Percentiles rank a stretch among this genome's conserved stretches.
Conservation (phyloP, 2,797 vertebrate species). For the Australoheros facetus region DNA sequence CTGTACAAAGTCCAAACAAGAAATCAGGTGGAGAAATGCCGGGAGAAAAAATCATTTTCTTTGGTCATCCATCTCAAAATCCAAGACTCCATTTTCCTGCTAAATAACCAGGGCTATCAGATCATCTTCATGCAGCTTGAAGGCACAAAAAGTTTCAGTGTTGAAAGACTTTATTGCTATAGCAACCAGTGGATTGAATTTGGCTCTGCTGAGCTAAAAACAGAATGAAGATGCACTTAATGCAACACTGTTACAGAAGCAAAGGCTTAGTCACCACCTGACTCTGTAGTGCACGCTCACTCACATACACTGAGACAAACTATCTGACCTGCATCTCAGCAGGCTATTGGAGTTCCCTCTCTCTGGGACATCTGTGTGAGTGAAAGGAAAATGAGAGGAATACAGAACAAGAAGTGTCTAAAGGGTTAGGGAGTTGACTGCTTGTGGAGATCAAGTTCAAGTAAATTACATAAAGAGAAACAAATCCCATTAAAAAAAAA, state of each 20-base stretch:
- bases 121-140: conserved; percentile 19
- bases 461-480: background rate
- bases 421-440: background rate
- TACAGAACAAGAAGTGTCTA: conserved; percentile 15
- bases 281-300: background rate
- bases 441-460: background rate
- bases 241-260: conserved; percentile 34
- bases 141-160: conserved; percentile 27
- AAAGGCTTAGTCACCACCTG: conserved; percentile 41
- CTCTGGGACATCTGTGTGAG: conserved; percentile 11
- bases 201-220: conserved; percentile 40
- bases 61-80: conserved; percentile 2
- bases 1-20: background rate
- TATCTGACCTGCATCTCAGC: conserved; percentile 51
- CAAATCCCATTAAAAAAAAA: background rate
- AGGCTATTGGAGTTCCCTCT: conserved; percentile 47
- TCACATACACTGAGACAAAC: conserved; percentile 18
- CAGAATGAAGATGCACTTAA: conserved; percentile 45
- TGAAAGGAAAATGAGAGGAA: conserved; percentile 5
- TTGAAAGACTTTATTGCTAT: conserved; percentile 47
- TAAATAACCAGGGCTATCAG: conserved; percentile 8
- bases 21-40: conserved; percentile 1
- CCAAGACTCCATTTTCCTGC: conserved; percentile 13
- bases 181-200: conserved; percentile 45
- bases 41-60: background rate